Evolutionary conservation across 2,797 vertebrate genomes (phyloP).

Genomic region (Kryptolebias ocellatus): DNA sequence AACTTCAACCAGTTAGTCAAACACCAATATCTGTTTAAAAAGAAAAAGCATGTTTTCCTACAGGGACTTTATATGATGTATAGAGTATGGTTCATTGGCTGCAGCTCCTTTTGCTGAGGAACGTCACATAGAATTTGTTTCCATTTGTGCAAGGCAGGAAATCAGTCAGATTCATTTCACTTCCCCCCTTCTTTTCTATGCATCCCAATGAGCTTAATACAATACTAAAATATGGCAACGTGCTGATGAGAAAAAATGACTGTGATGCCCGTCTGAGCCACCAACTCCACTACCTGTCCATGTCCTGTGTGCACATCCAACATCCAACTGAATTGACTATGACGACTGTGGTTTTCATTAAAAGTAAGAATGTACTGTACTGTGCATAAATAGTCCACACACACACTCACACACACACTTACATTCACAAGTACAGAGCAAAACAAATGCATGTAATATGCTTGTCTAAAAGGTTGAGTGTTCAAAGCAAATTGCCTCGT

Average conservation of each 20-base stretch:
- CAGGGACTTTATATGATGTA: conserved; percentile 30
- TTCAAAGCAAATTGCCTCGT: conserved; percentile 69
- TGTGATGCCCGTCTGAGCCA: conserved; percentile 43
- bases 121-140: conserved; percentile 74
- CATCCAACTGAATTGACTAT: conserved; percentile 14
- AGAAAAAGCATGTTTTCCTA: conserved; percentile 15
- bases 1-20: not conserved
- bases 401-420: conserved; percentile 8
- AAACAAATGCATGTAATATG: conserved; percentile 69
- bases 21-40: conserved; percentile 32
- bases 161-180: conserved; percentile 77
- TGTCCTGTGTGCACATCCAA: conserved; percentile 9
- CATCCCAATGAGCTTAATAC: conserved; percentile 72
- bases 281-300: conserved; percentile 27
- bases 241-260: conserved; percentile 66
- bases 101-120: conserved; percentile 38
- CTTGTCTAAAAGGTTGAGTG: conserved; percentile 69
- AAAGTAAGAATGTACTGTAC: conserved; percentile 19
- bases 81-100: conserved; percentile 40
- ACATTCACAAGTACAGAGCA: conserved; percentile 4
- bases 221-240: conserved; percentile 66
- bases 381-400: conserved; percentile 5
- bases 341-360: conserved; percentile 25
- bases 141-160: conserved; percentile 69
- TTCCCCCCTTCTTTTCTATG: conserved; percentile 62